phyloP scores from a whole-genome alignment of 1,140 invertebrate species.

The Diachasmimorpha longicaudata region DNA sequence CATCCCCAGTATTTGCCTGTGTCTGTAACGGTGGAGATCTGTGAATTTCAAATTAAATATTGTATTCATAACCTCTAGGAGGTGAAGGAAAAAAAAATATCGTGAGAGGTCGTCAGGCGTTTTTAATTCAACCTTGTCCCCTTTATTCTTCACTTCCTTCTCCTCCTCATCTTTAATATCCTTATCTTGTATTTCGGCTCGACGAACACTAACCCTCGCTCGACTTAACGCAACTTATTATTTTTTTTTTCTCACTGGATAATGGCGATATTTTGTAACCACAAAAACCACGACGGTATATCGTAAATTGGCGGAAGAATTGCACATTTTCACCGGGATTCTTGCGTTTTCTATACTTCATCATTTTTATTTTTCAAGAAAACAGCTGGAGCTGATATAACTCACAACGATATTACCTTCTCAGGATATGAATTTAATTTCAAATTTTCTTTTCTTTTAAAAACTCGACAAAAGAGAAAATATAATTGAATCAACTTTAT shows the following conservation, averaged over 20 bases:
- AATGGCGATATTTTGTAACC: not conserved
- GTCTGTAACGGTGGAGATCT: not conserved
- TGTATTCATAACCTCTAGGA: not conserved
- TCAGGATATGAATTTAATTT: no score
- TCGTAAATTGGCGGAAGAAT: constrained; percentile 2
- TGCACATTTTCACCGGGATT: not conserved
- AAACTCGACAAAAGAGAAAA: no score
- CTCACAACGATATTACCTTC: no score
- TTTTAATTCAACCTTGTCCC: constrained; percentile 5
- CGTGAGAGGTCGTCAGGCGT: not conserved
- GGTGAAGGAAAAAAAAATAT: not conserved
- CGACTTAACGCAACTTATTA: not conserved
- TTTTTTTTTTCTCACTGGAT: not conserved
- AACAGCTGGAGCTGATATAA: no score
- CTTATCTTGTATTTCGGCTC: not conserved
- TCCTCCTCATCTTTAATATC: not conserved
- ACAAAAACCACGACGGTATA: not conserved
- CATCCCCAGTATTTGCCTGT: not conserved
- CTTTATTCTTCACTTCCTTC: constrained; percentile 1
- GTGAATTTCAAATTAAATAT: not conserved
- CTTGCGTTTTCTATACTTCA: not conserved
- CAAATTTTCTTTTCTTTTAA: no score
- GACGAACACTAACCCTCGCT: not conserved
- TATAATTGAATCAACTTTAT: no score
- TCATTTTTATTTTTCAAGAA: not conserved